These are phyloP conservation scores for Mareca penelope DNA, from an alignment of 2,797 vertebrate species.

Conservation along the genomic window DNA sequence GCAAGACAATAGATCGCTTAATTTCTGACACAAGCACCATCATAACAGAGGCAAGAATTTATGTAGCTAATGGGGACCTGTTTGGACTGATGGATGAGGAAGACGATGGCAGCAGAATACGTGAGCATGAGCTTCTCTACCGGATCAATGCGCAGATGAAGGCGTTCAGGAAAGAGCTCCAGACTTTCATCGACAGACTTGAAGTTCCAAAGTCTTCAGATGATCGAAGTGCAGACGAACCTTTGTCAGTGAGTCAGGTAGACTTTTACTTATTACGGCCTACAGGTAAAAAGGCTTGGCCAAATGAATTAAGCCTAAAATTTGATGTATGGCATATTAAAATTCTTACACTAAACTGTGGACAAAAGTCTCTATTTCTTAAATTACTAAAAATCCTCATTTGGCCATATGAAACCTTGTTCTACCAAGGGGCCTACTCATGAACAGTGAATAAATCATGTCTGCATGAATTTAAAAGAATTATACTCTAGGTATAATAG, in stretches of 20 bases:
- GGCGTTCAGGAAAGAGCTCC: conserved; percentile 96
- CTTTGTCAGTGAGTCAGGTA: conserved; percentile 96
- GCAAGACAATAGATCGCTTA: conserved; percentile 95
- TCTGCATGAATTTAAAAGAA: background rate
- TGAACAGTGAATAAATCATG: background rate
- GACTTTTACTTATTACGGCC: conserved; percentile 79
- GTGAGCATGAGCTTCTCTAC: conserved; percentile 97
- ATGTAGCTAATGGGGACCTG: conserved; percentile 93
- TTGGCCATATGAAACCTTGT: background rate
- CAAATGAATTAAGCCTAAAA: conserved; percentile 7
- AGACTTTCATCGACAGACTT: conserved; percentile 95
- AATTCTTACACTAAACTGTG: background rate
- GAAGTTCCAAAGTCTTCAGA: conserved; percentile 94
- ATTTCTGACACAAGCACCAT: conserved; percentile 97
- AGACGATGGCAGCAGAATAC: conserved; percentile 94
- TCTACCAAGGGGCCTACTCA: background rate
- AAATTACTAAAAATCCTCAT: background rate
- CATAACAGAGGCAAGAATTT: conserved; percentile 94
- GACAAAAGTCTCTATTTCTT: background rate
- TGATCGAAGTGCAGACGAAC: conserved; percentile 89
- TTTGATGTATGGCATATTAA: background rate
- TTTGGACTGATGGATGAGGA: conserved; percentile 95
- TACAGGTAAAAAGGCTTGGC: conserved; percentile 65
- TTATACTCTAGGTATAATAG: background rate
- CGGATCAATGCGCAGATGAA: conserved; percentile 99